A percentile compares a stretch with the other conserved stretches of the same genome.
These are phyloP conservation scores for Achatina immaculata DNA, from an alignment of 1,140 invertebrate genomes.

Conservation along the genomic window DNA sequence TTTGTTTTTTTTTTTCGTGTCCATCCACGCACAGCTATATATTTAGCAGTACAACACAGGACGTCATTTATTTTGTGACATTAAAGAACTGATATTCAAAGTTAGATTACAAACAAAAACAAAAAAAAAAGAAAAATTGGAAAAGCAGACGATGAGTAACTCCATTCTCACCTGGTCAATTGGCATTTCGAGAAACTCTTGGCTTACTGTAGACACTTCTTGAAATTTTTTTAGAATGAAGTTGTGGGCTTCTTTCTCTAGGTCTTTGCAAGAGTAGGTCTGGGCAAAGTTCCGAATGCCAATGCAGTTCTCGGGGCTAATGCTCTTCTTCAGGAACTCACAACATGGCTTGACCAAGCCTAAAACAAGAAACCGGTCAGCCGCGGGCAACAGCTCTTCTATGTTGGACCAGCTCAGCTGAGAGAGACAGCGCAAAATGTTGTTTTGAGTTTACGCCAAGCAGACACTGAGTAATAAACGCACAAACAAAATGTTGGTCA, in stretches of 20 bases:
- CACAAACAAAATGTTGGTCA: neutral
- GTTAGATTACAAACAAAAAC: no score
- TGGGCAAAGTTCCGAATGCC: conserved; percentile 85
- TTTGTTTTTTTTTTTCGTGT: no score
- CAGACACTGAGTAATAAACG: no score
- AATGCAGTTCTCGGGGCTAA: conserved; percentile 84
- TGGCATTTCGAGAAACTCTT: conserved; percentile 68
- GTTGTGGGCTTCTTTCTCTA: conserved; percentile 79
- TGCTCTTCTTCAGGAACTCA: conserved; percentile 77
- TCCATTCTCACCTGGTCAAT: conserved; percentile 33
- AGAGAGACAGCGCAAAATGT: conserved; percentile 49
- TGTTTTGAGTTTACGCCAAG: no score
- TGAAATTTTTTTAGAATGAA: conserved; percentile 61
- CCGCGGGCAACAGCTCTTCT: conserved; percentile 77
- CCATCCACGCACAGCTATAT: no score
- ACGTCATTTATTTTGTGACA: no score
- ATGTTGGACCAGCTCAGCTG: conserved; percentile 77
- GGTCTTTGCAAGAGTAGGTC: conserved; percentile 80
- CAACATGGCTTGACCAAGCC: conserved; percentile 84
- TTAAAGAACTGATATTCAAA: no score
- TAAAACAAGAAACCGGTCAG: conserved; percentile 83
- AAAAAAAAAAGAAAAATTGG: no score
- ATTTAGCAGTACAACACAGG: no score
- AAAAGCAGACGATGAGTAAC: no score
- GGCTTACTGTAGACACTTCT: conserved; percentile 89